A percentile compares a stretch with the other conserved stretches of the same genome.
Conservation (phyloP, 2,797 vertebrate species). For the Pelochelys cantorii region DNA sequence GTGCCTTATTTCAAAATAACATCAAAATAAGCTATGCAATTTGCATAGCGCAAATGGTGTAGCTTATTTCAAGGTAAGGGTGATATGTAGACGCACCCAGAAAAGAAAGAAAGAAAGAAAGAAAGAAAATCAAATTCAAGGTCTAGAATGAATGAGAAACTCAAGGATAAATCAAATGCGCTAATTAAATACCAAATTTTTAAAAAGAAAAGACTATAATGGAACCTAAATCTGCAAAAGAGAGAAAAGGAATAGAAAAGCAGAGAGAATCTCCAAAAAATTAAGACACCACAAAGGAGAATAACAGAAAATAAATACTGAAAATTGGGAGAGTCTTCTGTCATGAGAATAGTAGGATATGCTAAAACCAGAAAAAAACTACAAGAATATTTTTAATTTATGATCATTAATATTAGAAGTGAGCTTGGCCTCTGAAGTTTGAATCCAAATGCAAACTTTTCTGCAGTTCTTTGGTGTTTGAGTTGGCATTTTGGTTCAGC, state of each 20-base stretch:
- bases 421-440: not conserved
- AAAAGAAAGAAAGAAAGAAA: too few relatives aligned
- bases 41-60: too few relatives aligned
- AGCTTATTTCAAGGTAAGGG: too few relatives aligned
- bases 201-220: not conserved
- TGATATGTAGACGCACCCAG: not conserved
- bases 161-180: not conserved
- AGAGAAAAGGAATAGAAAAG: not conserved
- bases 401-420: not conserved
- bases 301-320: not conserved
- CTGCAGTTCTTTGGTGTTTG: not conserved
- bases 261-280: not conserved
- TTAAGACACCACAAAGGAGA: not conserved
- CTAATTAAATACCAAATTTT: not conserved
- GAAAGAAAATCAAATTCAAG: not conserved
- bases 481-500: not conserved
- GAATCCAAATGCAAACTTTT: not conserved
- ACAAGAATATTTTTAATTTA: not conserved
- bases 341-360: not conserved
- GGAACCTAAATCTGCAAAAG: not conserved
- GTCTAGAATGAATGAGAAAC: not conserved
- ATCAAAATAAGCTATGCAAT: too few relatives aligned
- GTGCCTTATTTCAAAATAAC: too few relatives aligned
- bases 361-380: not conserved
- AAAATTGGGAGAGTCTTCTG: not conserved